A percentile compares a stretch with the other conserved stretches of the same genome.
phyloP scores from a whole-genome alignment of 2,797 vertebrate species.

The Esox masquinongy region DNA sequence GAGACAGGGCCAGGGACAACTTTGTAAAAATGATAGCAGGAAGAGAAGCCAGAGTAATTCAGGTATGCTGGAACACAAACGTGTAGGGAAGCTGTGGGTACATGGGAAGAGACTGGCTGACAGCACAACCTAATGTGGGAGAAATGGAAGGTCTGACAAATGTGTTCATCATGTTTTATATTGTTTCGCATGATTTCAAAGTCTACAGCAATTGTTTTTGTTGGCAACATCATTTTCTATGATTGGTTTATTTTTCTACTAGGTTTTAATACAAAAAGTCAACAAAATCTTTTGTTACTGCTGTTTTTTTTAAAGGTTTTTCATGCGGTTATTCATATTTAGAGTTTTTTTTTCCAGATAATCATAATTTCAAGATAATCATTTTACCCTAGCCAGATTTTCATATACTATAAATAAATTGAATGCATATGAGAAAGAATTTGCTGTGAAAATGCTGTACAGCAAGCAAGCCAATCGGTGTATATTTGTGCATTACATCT shows the following conservation, averaged over 20 bases:
- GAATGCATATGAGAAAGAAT: slow-evolving; percentile 69
- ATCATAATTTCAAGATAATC: slow-evolving; percentile 45
- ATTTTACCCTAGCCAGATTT: slow-evolving; percentile 64
- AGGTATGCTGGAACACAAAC: slow-evolving; percentile 20
- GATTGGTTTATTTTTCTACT: slow-evolving; percentile 26
- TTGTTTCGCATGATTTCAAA: slow-evolving; percentile 47
- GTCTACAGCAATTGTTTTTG: slow-evolving; percentile 44
- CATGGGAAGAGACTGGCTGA: slow-evolving; percentile 28
- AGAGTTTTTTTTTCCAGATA: slow-evolving; percentile 47
- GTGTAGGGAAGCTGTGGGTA: slow-evolving; percentile 40
- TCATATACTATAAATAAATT: slow-evolving; percentile 64
- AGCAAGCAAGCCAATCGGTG: slow-evolving; percentile 69
- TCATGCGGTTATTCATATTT: slow-evolving; percentile 21
- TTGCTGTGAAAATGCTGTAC: slow-evolving; percentile 73
- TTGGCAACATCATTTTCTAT: slow-evolving; percentile 46
- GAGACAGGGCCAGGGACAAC: not conserved
- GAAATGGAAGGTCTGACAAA: slow-evolving; percentile 41
- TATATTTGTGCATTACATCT: slow-evolving; percentile 78
- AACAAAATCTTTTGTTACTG: slow-evolving; percentile 32
- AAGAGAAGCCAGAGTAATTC: slow-evolving; percentile 25
- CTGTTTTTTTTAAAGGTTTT: slow-evolving; percentile 34
- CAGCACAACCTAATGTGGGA: slow-evolving; percentile 48
- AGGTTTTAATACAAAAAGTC: slow-evolving; percentile 34
- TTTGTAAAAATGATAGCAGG: not conserved
- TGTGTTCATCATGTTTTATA: slow-evolving; percentile 50